phyloP scores from a whole-genome alignment of 2,797 vertebrate genomes.

The Centropyge bicolor region DNA sequence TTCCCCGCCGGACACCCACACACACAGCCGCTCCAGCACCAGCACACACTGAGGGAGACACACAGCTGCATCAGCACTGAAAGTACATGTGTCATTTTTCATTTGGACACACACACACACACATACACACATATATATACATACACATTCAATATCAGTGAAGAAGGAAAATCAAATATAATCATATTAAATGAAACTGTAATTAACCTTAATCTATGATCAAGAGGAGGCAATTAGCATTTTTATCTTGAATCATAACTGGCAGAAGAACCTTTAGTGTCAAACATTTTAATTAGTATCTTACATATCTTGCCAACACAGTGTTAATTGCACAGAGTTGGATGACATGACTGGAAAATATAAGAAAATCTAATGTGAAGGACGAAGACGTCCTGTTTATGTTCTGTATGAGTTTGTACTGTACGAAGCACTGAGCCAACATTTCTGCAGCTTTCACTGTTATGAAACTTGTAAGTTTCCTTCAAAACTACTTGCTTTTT shows the following conservation, averaged over 20 bases:
- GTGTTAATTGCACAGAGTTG: neutral
- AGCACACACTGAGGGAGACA: conserved; percentile 89
- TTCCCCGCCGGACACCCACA: conserved; percentile 93
- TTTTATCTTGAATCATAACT: conserved; percentile 26
- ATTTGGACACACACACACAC: neutral
- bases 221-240: conserved; percentile 33
- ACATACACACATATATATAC: neutral
- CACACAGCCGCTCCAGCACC: conserved; percentile 88
- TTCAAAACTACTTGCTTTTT: neutral
- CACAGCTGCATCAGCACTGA: neutral
- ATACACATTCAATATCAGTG: neutral
- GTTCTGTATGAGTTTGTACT: neutral
- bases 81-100: neutral
- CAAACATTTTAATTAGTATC: conserved; percentile 39
- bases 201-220: conserved; percentile 54
- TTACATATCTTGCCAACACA: conserved; percentile 7
- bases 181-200: conserved; percentile 28
- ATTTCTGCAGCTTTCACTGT: neutral
- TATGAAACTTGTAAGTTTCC: neutral
- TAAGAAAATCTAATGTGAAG: neutral
- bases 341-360: conserved; percentile 2
- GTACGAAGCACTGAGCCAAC: neutral
- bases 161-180: conserved; percentile 18
- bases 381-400: neutral
- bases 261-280: conserved; percentile 27